Evolutionary conservation across 2,888 invertebrate species (phyloP), one percentile per base, ranked within the genome.

Genomic region (Nudaria mundana): DNA sequence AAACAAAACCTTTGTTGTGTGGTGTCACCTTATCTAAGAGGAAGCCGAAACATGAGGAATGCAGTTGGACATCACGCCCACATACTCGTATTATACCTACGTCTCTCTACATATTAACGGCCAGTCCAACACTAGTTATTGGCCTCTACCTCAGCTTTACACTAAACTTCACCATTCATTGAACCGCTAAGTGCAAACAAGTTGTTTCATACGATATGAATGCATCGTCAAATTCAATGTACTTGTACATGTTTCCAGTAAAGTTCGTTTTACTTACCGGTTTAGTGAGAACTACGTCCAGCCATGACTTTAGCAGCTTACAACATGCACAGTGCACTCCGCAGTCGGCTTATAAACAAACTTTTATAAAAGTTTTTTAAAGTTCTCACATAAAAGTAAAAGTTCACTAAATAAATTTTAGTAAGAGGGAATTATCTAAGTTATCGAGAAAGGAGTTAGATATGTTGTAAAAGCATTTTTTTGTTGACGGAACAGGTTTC

Each of bases 231-330:
- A 36, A 36, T 39, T 44, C 30, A 39, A 40, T 26, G 15, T 34
- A 37, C 47, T 29, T 42, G 37, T 56, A 71, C 63, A 56, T 36
- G 37, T 71, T 67, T 71, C 72, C 76, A 76, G 74, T 76, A 77
- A 73, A 67, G 68, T 76, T 64, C 69, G 73, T 81, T 79, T 77
- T 66, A 84, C 86, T 83, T 85, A 85, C 85, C 85, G 81, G 84
- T 86, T 86, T 81, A 83, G 64, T 64, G 71, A 72, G 76, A 71
- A 76, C 75, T 76, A 74, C 68, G 76, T 69, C 71, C 78, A 74
- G 77, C 73, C 80, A 81, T 84, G 66, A 75, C 72, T 72, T 66
- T 67, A 62, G 55, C 63, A 76, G 71, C 68, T 71, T 66, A 71
- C 72, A n/a, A 74, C 68, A 74, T 65, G 64, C 71, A 76, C 71